These are phyloP conservation scores for Oryzias javanicus DNA, from an alignment of 2,113 vertebrate species.

Conservation along the genomic window DNA sequence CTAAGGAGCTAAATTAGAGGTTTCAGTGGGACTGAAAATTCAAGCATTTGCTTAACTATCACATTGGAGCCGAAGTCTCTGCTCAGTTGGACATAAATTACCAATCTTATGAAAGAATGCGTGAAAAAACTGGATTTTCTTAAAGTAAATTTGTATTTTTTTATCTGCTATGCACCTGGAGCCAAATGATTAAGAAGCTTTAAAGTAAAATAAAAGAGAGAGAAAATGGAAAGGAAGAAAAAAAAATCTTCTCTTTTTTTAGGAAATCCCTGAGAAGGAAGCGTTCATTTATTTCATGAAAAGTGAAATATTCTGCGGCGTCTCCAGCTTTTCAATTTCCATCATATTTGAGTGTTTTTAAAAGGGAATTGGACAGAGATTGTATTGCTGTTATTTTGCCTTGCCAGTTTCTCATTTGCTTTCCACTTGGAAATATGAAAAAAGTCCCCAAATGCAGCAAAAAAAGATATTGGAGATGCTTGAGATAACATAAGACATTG, in stretches of 20 bases:
- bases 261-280: neutral
- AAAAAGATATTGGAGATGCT: no score
- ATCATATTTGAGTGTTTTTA: constrained; percentile 23
- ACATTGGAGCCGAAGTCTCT: constrained; percentile 36
- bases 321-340: constrained; percentile 10
- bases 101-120: constrained; percentile 13
- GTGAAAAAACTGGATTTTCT: constrained; percentile 8
- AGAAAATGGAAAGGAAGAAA: neutral
- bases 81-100: constrained; percentile 52
- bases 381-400: constrained; percentile 11
- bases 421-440: no score
- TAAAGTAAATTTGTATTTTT: constrained; percentile 21
- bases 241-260: constrained; percentile 1
- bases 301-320: constrained; percentile 7
- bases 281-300: constrained; percentile 13
- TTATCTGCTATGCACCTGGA: constrained; percentile 24
- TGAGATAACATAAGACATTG: no score
- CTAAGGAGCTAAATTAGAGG: constrained; percentile 54
- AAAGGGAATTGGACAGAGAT: constrained; percentile 17
- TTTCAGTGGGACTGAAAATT: constrained; percentile 58
- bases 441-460: no score
- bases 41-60: constrained; percentile 50
- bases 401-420: constrained; percentile 18
- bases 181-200: constrained; percentile 2
- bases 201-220: constrained; percentile 15